Evolutionary conservation across 1,140 invertebrate genomes (phyloP).

Genomic region (Neodiprion virginianus): DNA sequence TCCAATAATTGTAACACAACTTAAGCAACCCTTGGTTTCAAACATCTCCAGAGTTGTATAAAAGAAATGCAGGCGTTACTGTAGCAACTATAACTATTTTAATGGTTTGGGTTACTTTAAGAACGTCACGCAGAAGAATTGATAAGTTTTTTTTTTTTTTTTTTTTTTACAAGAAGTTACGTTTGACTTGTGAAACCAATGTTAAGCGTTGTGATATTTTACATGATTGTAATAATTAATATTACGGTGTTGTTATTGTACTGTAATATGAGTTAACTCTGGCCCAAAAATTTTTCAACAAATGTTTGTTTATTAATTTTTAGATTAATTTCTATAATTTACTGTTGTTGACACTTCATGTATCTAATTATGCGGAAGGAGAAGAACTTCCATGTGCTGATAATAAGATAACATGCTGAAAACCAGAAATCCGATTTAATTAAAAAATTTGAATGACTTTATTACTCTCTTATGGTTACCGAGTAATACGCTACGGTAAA

Average conservation of each 20-base stretch:
- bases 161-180: constrained; percentile 1
- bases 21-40: background rate
- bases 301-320: constrained; percentile 25
- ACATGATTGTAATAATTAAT: constrained; percentile 52
- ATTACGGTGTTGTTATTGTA: constrained; percentile 48
- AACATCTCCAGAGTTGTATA: background rate
- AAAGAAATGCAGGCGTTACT: constrained; percentile 27
- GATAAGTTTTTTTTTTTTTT: background rate
- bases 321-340: constrained; percentile 35
- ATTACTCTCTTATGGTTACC: no score
- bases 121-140: background rate
- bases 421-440: constrained; percentile 28
- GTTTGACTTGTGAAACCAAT: constrained; percentile 28
- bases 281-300: constrained; percentile 39
- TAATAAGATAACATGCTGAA: constrained; percentile 52
- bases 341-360: constrained; percentile 44
- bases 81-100: constrained; percentile 29
- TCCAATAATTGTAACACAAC: background rate
- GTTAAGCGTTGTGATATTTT: constrained; percentile 61
- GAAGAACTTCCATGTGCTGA: constrained; percentile 59
- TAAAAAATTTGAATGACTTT: background rate
- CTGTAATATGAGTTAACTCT: constrained; percentile 39
- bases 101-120: background rate
- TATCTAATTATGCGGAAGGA: constrained; percentile 44
- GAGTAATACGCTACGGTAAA: no score